phyloP scores from a whole-genome alignment of 1,140 invertebrate species.

The Trichonephila clavata region DNA sequence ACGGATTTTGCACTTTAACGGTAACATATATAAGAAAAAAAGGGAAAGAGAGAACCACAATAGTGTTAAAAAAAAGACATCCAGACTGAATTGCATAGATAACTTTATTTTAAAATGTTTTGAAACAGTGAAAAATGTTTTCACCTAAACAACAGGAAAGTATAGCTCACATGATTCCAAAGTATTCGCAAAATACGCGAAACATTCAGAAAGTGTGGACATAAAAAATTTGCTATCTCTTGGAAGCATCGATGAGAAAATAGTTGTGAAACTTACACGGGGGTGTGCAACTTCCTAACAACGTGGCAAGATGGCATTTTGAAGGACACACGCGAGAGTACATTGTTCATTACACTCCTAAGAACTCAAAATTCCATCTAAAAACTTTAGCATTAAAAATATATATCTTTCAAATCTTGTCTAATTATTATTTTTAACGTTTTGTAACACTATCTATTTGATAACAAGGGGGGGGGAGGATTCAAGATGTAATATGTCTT shows the following conservation, averaged over 20 bases:
- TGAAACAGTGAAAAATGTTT: constrained; percentile 64
- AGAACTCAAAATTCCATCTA: no score
- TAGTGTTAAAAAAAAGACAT: not conserved
- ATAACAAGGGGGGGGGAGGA: no score
- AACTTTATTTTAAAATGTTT: constrained; percentile 70
- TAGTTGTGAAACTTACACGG: constrained; percentile 21
- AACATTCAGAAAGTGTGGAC: constrained; percentile 15
- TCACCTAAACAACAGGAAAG: constrained; percentile 63
- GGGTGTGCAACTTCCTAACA: not conserved
- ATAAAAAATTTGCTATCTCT: constrained; percentile 58
- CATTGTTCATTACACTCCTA: no score
- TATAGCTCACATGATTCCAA: constrained; percentile 57
- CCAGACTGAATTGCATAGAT: not conserved
- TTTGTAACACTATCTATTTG: no score
- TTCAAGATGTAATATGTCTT: no score
- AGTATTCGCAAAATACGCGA: not conserved
- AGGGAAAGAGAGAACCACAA: no score
- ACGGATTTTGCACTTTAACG: no score
- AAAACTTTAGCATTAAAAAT: no score
- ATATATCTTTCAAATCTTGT: no score
- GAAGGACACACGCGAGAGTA: not conserved
- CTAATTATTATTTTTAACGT: no score
- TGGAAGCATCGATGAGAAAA: constrained; percentile 4
- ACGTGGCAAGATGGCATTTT: not conserved
- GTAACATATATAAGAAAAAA: no score